Percentiles rank a stretch among this genome's conserved stretches.
Conservation (phyloP, 2,113 vertebrate genomes). For the Misgurnus mizolepis region DNA sequence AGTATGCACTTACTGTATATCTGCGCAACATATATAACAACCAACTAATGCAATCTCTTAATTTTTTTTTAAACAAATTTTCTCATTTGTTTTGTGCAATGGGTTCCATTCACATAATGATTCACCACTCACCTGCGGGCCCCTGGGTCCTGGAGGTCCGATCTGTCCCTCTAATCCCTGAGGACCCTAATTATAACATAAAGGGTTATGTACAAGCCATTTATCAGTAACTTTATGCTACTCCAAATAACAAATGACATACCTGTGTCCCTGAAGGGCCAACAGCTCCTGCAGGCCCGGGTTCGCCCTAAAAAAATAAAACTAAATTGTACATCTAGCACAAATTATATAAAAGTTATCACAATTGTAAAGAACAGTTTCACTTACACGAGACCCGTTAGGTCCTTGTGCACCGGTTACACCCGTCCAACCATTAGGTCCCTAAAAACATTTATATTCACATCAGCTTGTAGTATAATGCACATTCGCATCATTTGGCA, state of each 20-base stretch:
- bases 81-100: no score
- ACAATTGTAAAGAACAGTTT: background rate
- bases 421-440: slow-evolving; percentile 75
- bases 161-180: slow-evolving; percentile 79
- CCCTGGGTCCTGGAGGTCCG: slow-evolving; percentile 74
- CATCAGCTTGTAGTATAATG: background rate
- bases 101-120: background rate
- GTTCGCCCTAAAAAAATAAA: slow-evolving; percentile 75
- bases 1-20: background rate
- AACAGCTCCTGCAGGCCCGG: slow-evolving; percentile 73
- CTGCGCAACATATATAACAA: no score
- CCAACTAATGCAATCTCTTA: no score
- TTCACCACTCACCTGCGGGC: slow-evolving; percentile 73
- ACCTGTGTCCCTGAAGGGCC: slow-evolving; percentile 81
- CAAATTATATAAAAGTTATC: background rate
- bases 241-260: slow-evolving; percentile 18
- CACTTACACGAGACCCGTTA: slow-evolving; percentile 82
- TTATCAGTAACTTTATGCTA: background rate
- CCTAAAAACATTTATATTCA: slow-evolving; percentile 66
- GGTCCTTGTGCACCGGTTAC: slow-evolving; percentile 72
- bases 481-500: background rate
- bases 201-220: slow-evolving; percentile 7
- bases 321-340: background rate
- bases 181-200: slow-evolving; percentile 73
- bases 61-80: no score